Evolutionary conservation across 1,140 invertebrate species (phyloP).

Genomic region (Cyclina sinensis): DNA sequence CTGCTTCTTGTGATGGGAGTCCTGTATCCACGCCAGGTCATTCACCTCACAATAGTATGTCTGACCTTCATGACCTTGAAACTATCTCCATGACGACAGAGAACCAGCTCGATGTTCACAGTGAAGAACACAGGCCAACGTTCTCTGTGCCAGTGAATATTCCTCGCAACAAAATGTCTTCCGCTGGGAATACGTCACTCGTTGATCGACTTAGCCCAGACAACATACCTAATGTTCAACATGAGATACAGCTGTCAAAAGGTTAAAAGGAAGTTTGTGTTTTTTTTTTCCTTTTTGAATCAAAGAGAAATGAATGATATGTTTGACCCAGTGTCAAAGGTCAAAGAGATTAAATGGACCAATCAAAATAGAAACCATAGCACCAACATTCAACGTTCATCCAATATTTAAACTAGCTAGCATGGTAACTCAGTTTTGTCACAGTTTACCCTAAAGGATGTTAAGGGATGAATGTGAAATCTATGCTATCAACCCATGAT

Average conservation of each 20-base stretch:
- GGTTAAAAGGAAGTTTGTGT: conserved; percentile 17
- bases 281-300: too few species aligned
- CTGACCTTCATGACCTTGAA: conserved; percentile 70
- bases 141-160: conserved; percentile 54
- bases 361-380: too few species aligned
- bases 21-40: conserved; percentile 83
- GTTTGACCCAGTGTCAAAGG: too few species aligned
- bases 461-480: too few species aligned
- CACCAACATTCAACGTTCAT: too few species aligned
- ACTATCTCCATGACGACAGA: conserved; percentile 46
- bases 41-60: conserved; percentile 79
- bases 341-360: too few species aligned
- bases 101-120: neutral
- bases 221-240: conserved; percentile 35
- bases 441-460: too few species aligned
- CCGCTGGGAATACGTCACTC: neutral
- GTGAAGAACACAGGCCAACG: conserved; percentile 53
- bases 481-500: too few species aligned
- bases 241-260: conserved; percentile 54
- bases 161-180: neutral
- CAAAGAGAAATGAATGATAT: too few species aligned
- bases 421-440: too few species aligned
- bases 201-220: conserved; percentile 59
- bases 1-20: conserved; percentile 80
- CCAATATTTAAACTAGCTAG: too few species aligned